These are phyloP conservation scores for Rhodinocichla rosea DNA, from an alignment of 2,113 vertebrate species.

Conservation along the genomic window DNA sequence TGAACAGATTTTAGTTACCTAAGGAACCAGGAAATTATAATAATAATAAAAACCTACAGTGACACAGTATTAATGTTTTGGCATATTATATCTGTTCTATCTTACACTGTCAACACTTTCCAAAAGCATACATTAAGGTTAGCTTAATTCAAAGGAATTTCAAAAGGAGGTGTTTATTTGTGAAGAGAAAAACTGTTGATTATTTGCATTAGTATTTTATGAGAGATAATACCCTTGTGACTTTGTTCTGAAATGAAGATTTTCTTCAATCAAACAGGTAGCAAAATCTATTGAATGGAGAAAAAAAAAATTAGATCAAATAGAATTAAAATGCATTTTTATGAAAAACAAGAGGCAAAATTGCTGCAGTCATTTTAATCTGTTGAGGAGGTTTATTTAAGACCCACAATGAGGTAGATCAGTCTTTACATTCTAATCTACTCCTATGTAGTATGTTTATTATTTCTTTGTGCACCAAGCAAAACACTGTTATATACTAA, in stretches of 20 bases:
- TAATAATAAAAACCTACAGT: not conserved
- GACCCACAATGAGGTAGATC: not conserved
- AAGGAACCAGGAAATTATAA: not conserved
- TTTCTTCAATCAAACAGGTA: not conserved
- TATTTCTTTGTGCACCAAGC: not conserved
- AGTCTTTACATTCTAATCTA: not conserved
- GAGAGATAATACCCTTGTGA: not conserved
- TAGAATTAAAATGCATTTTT: not conserved
- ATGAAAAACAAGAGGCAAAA: not conserved
- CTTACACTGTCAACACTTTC: not conserved
- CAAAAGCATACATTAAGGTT: not conserved
- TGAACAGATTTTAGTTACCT: not conserved
- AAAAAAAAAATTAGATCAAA: not conserved
- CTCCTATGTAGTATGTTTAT: not conserved
- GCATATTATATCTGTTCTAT: not conserved
- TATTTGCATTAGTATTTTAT: not conserved
- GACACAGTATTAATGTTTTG: not conserved
- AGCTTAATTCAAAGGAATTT: not conserved
- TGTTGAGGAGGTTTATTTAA: not conserved
- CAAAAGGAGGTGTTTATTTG: not conserved
- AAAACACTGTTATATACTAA: not conserved
- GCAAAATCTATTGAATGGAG: not conserved
- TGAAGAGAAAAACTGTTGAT: not conserved
- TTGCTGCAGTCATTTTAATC: not conserved
- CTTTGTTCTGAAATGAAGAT: not conserved